A percentile compares a stretch with the other conserved stretches of the same genome.
Evolutionary conservation across 1,140 invertebrate species (phyloP).

Genomic region (Ooceraea biroi): DNA sequence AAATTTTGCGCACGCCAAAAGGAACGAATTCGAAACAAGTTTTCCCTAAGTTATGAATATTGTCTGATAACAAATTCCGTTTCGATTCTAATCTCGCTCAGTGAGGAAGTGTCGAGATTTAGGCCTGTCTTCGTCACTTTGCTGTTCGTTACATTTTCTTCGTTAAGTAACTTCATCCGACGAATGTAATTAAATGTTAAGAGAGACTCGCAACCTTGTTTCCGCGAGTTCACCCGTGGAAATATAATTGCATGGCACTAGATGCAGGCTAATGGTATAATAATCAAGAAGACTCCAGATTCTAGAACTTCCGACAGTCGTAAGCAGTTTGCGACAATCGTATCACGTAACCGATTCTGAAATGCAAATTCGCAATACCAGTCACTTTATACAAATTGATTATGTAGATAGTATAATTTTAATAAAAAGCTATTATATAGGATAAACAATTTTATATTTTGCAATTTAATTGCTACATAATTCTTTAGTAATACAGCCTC

Average conservation of each 20-base stretch:
- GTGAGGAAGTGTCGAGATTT: background rate
- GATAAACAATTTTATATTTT: background rate
- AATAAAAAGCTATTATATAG: background rate
- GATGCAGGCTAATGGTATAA: background rate
- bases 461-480: background rate
- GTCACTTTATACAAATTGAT: background rate
- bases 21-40: background rate
- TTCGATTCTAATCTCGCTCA: background rate
- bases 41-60: background rate
- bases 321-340: background rate
- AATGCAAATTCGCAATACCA: background rate
- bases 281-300: background rate
- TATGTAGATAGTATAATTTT: conserved; percentile 1
- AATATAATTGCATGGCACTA: background rate
- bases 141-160: background rate
- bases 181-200: conserved; percentile 13
- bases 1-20: background rate
- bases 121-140: background rate
- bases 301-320: background rate
- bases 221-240: background rate
- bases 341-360: background rate
- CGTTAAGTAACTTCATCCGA: background rate
- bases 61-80: background rate
- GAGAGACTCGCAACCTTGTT: background rate
- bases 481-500: background rate